Percentiles rank a stretch among this genome's conserved stretches.
Evolutionary conservation across 2,888 invertebrate genomes (phyloP).

Genomic region (Hypomecis atomaria): DNA sequence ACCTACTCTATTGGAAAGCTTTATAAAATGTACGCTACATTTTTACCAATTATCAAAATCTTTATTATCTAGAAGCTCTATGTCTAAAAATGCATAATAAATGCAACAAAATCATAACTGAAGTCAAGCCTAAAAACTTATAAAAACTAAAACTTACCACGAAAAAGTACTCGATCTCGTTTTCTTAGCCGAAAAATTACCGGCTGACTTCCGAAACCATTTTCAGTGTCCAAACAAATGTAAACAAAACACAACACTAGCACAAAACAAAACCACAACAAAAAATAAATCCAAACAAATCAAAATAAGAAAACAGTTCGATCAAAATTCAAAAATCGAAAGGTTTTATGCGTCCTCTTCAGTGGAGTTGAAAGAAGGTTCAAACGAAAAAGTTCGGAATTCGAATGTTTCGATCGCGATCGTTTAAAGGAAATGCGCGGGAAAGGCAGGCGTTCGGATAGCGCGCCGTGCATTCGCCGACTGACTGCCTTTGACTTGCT

Average conservation of each 20-base stretch:
- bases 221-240: conserved; percentile 31
- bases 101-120: too few species aligned
- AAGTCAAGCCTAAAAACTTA: neutral
- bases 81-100: too few species aligned
- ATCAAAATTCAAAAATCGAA: conserved; percentile 11
- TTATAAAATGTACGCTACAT: too few species aligned
- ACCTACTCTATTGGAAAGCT: too few species aligned
- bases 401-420: conserved; percentile 55
- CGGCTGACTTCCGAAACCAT: conserved; percentile 35
- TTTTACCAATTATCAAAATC: too few species aligned
- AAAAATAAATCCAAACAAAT: conserved; percentile 18
- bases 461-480: conserved; percentile 59
- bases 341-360: too few species aligned
- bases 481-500: conserved; percentile 45
- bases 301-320: conserved; percentile 7
- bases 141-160: conserved; percentile 24
- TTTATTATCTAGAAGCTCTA: too few species aligned
- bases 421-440: conserved; percentile 54
- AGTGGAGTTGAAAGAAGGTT: conserved; percentile 11
- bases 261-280: conserved; percentile 36
- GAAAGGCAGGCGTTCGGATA: conserved; percentile 53
- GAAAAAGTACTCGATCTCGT: conserved; percentile 32
- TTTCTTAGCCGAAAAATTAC: conserved; percentile 27
- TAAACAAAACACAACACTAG: conserved; percentile 39
- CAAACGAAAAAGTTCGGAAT: conserved; percentile 24